phyloP scores from a whole-genome alignment of 2,113 vertebrate genomes.

The Cnemophilus loriae region DNA sequence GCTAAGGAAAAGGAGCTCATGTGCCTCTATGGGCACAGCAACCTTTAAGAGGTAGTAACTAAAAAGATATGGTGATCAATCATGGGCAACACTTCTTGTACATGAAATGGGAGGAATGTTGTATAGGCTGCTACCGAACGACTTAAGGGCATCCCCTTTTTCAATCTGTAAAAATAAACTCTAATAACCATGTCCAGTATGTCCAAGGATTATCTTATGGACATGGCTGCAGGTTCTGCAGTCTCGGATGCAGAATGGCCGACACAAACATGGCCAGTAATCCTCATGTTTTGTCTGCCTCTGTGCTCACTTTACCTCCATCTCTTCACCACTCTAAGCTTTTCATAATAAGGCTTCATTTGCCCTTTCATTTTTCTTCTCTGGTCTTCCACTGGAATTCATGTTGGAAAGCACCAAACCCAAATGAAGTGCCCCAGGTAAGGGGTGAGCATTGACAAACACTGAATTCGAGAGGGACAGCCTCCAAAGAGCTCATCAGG shows the following conservation, averaged over 20 bases:
- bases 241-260: fast-evolving
- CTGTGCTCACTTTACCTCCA: neutral
- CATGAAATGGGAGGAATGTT: neutral
- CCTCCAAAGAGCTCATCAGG: neutral
- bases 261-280: neutral
- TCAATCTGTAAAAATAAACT: neutral
- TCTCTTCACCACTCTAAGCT: neutral
- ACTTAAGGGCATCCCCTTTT: neutral
- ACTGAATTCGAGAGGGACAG: neutral
- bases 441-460: no score
- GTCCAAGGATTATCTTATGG: neutral
- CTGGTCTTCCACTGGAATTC: conserved; percentile 12
- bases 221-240: neutral
- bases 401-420: neutral
- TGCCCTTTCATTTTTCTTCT: neutral
- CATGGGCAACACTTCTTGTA: neutral
- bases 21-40: neutral
- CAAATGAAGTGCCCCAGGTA: neutral
- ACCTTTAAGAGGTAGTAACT: neutral
- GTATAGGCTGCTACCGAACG: neutral
- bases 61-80: neutral
- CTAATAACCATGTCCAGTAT: no score
- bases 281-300: fast-evolving
- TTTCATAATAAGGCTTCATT: neutral
- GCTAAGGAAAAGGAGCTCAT: neutral